phyloP scores from a whole-genome alignment of 2,113 vertebrate species.

The Callospermophilus lateralis region DNA sequence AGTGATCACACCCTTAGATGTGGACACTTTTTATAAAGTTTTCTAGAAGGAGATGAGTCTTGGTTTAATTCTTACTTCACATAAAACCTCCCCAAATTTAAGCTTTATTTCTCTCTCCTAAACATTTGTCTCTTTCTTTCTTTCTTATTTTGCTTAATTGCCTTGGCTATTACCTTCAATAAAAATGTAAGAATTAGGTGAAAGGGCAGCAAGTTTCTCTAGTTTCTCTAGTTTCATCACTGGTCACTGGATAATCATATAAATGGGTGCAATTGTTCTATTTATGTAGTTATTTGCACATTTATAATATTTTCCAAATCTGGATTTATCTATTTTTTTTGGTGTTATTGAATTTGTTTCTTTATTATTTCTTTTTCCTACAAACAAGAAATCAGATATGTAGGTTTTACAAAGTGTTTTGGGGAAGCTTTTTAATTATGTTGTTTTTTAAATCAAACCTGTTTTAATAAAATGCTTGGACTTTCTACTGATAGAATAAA shows the following conservation, averaged over 20 bases:
- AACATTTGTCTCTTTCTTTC: background rate
- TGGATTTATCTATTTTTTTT: background rate
- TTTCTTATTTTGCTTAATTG: background rate
- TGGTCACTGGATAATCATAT: background rate
- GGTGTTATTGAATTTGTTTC: background rate
- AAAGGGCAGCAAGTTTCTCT: background rate
- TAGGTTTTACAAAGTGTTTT: background rate
- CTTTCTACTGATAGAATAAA: background rate
- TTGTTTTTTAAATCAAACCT: background rate
- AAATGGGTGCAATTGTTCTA: background rate
- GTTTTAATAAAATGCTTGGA: background rate
- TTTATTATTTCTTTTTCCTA: background rate
- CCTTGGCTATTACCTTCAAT: background rate
- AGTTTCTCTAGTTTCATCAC: background rate
- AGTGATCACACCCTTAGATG: background rate
- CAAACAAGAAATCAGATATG: background rate
- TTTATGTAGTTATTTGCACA: background rate
- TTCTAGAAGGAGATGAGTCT: background rate
- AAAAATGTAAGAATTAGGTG: background rate
- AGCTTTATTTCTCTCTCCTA: background rate
- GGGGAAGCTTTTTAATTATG: background rate
- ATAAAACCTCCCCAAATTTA: background rate
- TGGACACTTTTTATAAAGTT: background rate
- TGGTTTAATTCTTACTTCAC: background rate
- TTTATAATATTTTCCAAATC: background rate